Evolutionary conservation across 2,888 invertebrate species (phyloP).

Genomic region (Aphidoletes aphidimyza): DNA sequence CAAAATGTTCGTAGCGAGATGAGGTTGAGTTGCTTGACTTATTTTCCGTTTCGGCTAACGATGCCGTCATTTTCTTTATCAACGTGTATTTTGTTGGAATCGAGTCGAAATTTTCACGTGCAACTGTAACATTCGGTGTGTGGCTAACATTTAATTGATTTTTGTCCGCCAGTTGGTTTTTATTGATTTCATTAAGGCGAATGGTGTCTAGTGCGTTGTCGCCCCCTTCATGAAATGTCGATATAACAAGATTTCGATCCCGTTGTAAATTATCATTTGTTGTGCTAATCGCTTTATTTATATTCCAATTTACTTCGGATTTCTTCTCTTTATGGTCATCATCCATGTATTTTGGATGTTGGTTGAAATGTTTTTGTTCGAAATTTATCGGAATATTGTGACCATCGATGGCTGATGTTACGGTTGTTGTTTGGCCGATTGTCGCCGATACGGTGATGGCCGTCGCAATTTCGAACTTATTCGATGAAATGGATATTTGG

Average conservation of each 20-base stretch:
- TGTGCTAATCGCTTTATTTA: slow-evolving; percentile 54
- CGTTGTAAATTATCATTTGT: slow-evolving; percentile 6
- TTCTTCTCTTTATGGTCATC: slow-evolving; percentile 22
- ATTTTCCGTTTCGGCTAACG: background rate
- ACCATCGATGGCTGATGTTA: background rate
- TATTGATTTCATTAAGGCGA: slow-evolving; percentile 42
- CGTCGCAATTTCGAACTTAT: too few relatives aligned
- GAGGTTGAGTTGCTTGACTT: background rate
- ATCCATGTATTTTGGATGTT: slow-evolving; percentile 45
- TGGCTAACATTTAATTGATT: background rate
- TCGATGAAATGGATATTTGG: too few relatives aligned
- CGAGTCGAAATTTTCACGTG: slow-evolving; percentile 22
- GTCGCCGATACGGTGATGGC: too few relatives aligned
- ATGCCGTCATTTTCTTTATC: background rate
- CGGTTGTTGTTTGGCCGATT: too few relatives aligned
- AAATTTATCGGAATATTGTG: background rate
- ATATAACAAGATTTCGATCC: background rate
- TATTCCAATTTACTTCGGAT: slow-evolving; percentile 55
- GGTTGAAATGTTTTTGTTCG: slow-evolving; percentile 56
- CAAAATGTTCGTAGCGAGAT: background rate
- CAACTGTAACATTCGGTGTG: background rate
- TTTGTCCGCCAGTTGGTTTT: slow-evolving; percentile 23
- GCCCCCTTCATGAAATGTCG: background rate
- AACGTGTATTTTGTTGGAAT: background rate
- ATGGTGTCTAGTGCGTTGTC: background rate